Evolutionary conservation across 2,797 vertebrate species (phyloP), one percentile per base, ranked within the genome.

Genomic region (Melanotaenia parkinsoni): DNA sequence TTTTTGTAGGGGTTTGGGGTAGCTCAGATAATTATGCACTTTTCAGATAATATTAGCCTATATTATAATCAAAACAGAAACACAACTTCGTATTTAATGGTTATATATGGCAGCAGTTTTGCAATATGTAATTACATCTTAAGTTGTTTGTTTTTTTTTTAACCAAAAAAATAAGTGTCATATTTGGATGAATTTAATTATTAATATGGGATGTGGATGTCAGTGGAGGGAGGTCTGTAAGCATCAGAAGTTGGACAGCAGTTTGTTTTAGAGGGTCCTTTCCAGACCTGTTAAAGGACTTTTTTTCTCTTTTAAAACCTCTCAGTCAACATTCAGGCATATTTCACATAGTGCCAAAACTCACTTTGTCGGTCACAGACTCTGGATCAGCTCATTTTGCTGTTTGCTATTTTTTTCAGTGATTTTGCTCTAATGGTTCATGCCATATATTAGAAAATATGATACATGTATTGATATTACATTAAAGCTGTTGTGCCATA

Each of bases 291-390:
- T 81, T 81, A 76, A 76, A 80, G 28, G 4, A 9, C 50, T 38
- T 74, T 79, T 5, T 5, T 8, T 2, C 3, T 24, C 9, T 81
- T 76, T 86, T 89, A 67, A 89, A 90, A 89, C 58, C 76, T 89
- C 81, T 90, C 80, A 77, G 89, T 88, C 89, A 92, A 90, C 88
- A 92, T 89, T 47, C 77, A 87, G 47, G 43, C 82, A 89, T 92
- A 76, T 92, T 89, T 92, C 72, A 85, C 88, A 93, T 90, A 86
- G 89, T 89, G 88, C 54, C 77, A 89, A 83, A 83, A 81, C 83
- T 82, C 67, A 77, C 73, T 73, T 38, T 53, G 79, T 77, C 54
- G 33, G 74, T 75, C 74, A 63, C 38, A 70, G 38, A 71, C 59
- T 30, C 58, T 5, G 54, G 58, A 70, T 76, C 64, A 51, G 51